Conservation (phyloP, 1,140 invertebrate genomes). For the Conopomorpha cramerella region DNA sequence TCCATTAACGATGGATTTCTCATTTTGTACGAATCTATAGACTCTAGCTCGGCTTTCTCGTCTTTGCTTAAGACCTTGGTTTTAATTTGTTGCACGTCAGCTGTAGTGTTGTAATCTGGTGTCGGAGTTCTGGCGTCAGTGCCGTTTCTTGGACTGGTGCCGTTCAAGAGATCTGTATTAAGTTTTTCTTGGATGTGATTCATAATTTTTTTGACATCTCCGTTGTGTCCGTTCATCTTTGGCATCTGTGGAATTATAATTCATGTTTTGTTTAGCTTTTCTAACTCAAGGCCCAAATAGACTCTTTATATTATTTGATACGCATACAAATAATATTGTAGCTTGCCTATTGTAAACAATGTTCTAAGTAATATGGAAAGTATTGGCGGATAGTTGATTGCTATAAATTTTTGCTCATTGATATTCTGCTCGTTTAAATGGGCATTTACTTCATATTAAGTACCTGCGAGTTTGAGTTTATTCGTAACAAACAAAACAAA, state of each 20-base stretch:
- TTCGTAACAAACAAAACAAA: too few species aligned
- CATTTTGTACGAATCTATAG: conserved; percentile 72
- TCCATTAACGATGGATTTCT: conserved; percentile 63
- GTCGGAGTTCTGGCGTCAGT: conserved; percentile 60
- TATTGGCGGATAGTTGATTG: neutral
- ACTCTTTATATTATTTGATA: too few species aligned
- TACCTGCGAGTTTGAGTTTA: neutral
- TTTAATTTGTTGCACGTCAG: conserved; percentile 31
- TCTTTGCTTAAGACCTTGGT: conserved; percentile 54
- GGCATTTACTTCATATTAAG: neutral
- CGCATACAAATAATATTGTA: neutral
- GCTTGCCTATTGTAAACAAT: neutral
- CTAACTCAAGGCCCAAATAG: too few species aligned
- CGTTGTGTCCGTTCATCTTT: conserved; percentile 28
- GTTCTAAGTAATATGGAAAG: neutral
- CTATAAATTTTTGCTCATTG: neutral
- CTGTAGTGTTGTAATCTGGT: conserved; percentile 64
- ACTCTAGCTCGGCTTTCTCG: conserved; percentile 67
- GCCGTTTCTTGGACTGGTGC: conserved; percentile 21
- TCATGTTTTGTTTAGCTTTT: too few species aligned
- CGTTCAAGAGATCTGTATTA: conserved; percentile 21
- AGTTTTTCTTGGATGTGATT: conserved; percentile 12
- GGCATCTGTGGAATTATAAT: conserved; percentile 30
- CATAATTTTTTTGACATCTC: conserved; percentile 12
- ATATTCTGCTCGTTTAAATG: neutral